Conservation (phyloP, 2,113 vertebrate species). For the Rhagologus leucostigma region DNA sequence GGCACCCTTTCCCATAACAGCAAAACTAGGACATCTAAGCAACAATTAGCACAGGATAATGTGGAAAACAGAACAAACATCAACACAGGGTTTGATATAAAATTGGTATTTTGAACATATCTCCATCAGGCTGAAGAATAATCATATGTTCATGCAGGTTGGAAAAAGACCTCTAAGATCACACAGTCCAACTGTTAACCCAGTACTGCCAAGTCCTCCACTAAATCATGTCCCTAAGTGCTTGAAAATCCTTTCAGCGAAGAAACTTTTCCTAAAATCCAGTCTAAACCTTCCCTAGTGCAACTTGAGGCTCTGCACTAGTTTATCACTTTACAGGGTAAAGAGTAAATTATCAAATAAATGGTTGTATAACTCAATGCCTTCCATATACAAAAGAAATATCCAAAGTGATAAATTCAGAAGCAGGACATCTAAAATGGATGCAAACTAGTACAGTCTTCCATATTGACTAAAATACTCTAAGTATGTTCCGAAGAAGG, state of each 20-base stretch:
- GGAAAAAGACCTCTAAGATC: background rate
- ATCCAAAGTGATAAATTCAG: background rate
- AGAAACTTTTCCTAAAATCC: background rate
- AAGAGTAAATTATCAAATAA: background rate
- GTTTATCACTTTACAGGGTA: background rate
- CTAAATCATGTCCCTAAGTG: background rate
- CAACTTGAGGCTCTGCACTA: background rate
- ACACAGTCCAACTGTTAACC: rapidly evolving
- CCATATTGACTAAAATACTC: background rate
- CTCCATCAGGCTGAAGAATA: background rate
- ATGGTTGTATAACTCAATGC: background rate
- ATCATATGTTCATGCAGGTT: background rate
- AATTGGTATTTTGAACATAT: rapidly evolving
- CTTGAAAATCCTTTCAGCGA: background rate
- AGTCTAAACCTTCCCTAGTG: background rate
- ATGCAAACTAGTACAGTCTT: background rate
- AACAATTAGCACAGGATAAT: background rate
- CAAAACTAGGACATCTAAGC: background rate
- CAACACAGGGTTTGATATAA: background rate
- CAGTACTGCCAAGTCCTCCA: background rate
- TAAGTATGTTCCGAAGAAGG: background rate
- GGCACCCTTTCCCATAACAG: background rate
- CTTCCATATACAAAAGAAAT: background rate
- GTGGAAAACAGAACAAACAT: background rate
- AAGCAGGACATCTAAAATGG: background rate